Percentiles rank a stretch among this genome's conserved stretches.
These are phyloP conservation scores for Sinocyclocheilus anshuiensis DNA, from an alignment of 2,113 vertebrate species.

Conservation along the genomic window DNA sequence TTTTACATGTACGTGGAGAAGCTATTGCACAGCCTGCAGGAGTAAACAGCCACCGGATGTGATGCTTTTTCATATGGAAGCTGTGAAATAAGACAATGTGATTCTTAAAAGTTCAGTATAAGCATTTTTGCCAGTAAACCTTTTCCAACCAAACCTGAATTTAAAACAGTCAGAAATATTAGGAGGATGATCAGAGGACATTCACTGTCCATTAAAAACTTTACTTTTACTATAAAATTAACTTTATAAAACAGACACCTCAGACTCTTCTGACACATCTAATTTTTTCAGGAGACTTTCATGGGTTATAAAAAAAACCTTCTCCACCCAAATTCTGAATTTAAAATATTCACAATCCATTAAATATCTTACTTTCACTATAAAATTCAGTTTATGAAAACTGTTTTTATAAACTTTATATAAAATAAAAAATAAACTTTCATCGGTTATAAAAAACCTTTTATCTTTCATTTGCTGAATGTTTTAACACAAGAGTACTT, in stretches of 20 bases:
- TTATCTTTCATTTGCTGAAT: not conserved
- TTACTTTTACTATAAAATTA: not conserved
- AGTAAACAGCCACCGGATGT: not conserved
- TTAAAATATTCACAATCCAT: no score
- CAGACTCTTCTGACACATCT: not conserved
- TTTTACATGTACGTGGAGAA: not conserved
- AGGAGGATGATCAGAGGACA: not conserved
- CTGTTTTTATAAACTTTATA: no score
- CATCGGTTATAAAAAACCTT: not conserved
- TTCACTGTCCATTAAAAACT: not conserved
- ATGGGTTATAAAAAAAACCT: not conserved
- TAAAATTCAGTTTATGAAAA: no score
- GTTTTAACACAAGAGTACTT: not conserved
- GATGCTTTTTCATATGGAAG: not conserved
- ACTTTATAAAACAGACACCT: not conserved
- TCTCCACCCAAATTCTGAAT: no score
- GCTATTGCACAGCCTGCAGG: not conserved
- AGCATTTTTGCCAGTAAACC: not conserved
- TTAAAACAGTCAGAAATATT: not conserved
- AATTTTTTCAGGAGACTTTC: not conserved
- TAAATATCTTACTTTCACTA: no score
- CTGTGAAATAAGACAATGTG: slow-evolving; percentile 16
- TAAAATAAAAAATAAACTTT: no score
- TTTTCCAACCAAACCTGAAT: not conserved
- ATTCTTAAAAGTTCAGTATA: not conserved